Evolutionary conservation across 2,113 vertebrate species (phyloP).

Genomic region (Epinephelus lanceolatus): DNA sequence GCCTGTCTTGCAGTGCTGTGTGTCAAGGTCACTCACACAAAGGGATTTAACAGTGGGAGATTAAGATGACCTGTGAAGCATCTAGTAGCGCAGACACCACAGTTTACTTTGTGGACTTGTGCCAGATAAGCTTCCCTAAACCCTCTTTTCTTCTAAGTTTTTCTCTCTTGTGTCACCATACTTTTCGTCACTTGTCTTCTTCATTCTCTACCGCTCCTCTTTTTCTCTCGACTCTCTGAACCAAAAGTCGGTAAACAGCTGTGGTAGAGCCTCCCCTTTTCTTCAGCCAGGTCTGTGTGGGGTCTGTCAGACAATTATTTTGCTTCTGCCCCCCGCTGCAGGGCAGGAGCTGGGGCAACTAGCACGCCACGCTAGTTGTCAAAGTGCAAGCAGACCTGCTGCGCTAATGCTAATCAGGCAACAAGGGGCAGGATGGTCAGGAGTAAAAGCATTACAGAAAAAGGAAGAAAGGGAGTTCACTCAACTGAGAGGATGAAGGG

Average conservation of each 20-base stretch:
- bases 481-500: not conserved
- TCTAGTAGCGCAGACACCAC: not conserved
- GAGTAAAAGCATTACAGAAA: not conserved
- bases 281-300: not conserved
- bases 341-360: not conserved
- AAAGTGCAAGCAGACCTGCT: conserved; percentile 31
- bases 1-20: not conserved
- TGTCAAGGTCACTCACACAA: conserved; percentile 42
- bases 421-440: not conserved
- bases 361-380: not conserved
- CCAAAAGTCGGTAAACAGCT: conserved; percentile 5
- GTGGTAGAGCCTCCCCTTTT: not conserved
- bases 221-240: not conserved
- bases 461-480: not conserved
- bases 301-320: conserved; percentile 7
- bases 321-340: not conserved
- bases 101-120: conserved; percentile 24
- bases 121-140: conserved; percentile 12
- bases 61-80: conserved; percentile 10
- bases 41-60: conserved; percentile 33
- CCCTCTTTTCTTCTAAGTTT: no score
- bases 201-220: no score
- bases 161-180: not conserved
- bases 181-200: not conserved
- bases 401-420: conserved; percentile 38